Evolutionary conservation across 2,888 invertebrate species (phyloP).

Genomic region (Spodoptera picta): DNA sequence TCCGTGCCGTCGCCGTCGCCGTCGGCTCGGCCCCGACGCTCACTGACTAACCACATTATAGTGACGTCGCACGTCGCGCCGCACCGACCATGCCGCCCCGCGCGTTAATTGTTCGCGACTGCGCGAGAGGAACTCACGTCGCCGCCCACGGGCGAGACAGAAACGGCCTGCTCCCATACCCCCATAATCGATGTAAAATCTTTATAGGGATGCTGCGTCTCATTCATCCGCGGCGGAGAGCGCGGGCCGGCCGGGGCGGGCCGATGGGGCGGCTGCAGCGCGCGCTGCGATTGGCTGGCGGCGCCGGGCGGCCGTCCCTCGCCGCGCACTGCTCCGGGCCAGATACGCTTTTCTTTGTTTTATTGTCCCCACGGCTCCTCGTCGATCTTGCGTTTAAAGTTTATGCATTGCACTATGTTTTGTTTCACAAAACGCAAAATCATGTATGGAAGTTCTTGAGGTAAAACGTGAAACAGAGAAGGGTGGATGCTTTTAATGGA

Average conservation of each 20-base stretch:
- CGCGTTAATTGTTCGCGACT: slow-evolving; percentile 87
- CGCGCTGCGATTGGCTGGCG: slow-evolving; percentile 61
- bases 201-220: slow-evolving; percentile 83
- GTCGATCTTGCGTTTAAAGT: slow-evolving; percentile 88
- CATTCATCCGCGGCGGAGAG: slow-evolving; percentile 71
- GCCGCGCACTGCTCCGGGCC: slow-evolving; percentile 76
- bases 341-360: slow-evolving; percentile 86
- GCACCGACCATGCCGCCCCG: slow-evolving; percentile 80
- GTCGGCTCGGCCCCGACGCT: slow-evolving; percentile 89
- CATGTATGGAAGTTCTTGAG: slow-evolving; percentile 85
- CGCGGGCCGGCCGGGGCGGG: slow-evolving; percentile 65
- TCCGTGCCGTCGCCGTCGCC: slow-evolving; percentile 84
- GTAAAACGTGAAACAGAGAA: slow-evolving; percentile 79
- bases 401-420: slow-evolving; percentile 88
- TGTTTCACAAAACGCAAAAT: slow-evolving; percentile 86
- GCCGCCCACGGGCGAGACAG: slow-evolving; percentile 82
- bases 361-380: slow-evolving; percentile 87
- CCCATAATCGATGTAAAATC: slow-evolving; percentile 85
- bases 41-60: slow-evolving; percentile 91
- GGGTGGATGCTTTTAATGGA: slow-evolving; percentile 68
- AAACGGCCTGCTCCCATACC: slow-evolving; percentile 79
- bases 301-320: slow-evolving; percentile 57
- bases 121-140: slow-evolving; percentile 81
- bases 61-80: slow-evolving; percentile 83
- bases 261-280: slow-evolving; percentile 64